These are phyloP conservation scores for Heliothis peltigera DNA, from an alignment of 2,888 invertebrate genomes.

Conservation along the genomic window DNA sequence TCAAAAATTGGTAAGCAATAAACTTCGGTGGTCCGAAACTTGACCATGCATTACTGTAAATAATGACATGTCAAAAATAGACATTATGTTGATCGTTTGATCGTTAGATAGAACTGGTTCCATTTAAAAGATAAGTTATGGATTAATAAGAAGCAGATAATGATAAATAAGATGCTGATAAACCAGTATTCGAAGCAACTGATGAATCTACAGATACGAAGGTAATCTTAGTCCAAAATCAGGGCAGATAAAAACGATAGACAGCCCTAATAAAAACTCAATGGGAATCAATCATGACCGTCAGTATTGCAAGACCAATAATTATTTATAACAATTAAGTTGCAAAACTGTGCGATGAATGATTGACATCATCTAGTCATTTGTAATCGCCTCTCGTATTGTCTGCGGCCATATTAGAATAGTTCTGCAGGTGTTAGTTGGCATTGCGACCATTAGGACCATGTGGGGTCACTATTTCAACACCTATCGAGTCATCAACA, in stretches of 20 bases:
- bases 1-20: conserved; percentile 37
- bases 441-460: conserved; percentile 39
- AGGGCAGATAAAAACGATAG: conserved; percentile 8
- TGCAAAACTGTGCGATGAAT: conserved; percentile 60
- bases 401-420: conserved; percentile 51
- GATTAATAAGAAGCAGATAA: background rate
- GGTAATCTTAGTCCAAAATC: background rate
- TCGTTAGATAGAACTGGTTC: background rate
- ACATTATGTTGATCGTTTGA: background rate
- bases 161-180: background rate
- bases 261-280: conserved; percentile 18
- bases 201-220: background rate
- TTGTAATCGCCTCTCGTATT: conserved; percentile 58
- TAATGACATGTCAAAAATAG: conserved; percentile 19
- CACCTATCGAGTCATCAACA: conserved; percentile 43
- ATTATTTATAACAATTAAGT: conserved; percentile 64
- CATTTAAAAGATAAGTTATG: background rate
- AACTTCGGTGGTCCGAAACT: conserved; percentile 8
- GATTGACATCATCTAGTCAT: conserved; percentile 61
- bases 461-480: conserved; percentile 51
- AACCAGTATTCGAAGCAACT: background rate
- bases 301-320: conserved; percentile 61
- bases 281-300: conserved; percentile 52
- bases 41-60: conserved; percentile 18
- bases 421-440: conserved; percentile 54